phyloP scores from a whole-genome alignment of 23 tunicate species.

The Styela clava region DNA sequence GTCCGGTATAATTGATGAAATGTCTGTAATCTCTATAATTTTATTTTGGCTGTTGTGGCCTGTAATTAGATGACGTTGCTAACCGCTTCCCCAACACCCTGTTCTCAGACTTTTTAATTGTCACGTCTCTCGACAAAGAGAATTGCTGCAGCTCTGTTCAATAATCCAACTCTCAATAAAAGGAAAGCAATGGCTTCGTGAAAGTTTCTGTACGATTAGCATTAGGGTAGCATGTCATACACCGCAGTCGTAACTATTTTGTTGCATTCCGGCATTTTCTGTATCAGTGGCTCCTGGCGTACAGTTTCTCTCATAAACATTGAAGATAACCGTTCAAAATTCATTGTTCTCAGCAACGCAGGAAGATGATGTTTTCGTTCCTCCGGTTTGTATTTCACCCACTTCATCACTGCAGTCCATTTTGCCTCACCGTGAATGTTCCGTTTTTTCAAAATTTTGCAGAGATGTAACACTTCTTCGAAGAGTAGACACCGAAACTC shows the following conservation, averaged over 20 bases:
- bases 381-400: constrained; percentile 18
- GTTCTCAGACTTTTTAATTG: too few species aligned
- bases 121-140: too few species aligned
- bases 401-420: constrained; percentile 18
- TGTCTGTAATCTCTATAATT: too few species aligned
- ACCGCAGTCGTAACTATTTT: constrained; percentile 5
- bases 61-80: too few species aligned
- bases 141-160: too few species aligned
- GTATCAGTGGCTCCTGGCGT: not conserved
- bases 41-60: too few species aligned
- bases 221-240: constrained; percentile 7
- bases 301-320: constrained; percentile 18
- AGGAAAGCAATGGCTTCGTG: too few species aligned
- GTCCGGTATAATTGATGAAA: too few species aligned
- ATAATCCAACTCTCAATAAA: too few species aligned
- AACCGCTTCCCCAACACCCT: too few species aligned
- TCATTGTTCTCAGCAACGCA: not conserved
- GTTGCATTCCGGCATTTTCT: not conserved
- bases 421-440: constrained; percentile 20
- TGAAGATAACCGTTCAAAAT: constrained; percentile 6
- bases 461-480: not conserved
- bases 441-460: constrained; percentile 11
- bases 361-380: constrained; percentile 2
- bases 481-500: not conserved
- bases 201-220: too few species aligned